Evolutionary conservation across 2,888 invertebrate species (phyloP), one percentile per base, ranked within the genome.

Genomic region (Dicranocentrus wangi): DNA sequence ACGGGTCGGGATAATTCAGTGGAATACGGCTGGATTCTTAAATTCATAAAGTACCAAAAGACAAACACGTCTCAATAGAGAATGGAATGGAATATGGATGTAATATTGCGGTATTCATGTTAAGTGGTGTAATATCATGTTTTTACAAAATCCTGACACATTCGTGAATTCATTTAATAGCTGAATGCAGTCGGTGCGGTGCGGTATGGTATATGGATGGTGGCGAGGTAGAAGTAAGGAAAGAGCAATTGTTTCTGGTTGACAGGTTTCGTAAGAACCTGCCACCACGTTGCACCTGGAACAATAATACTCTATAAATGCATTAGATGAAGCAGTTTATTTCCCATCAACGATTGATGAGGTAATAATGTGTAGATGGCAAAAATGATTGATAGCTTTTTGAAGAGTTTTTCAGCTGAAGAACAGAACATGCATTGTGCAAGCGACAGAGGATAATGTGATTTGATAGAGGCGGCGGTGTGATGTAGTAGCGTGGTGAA

Each of bases 371-470:
- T 58, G 70, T 63, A 65, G 75, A 81, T 81, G 81, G 81, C 69
- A 75, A 75, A 75, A 63, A 75, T 81, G 81, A 81, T 81, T 75
- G 81, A 81, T 81, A 70, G 81, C 69, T 68, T 80, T 60, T 60
- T 60, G 32, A 60, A 60, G 60, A 60, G 17, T 10, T 32, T 60
- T n/a, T 47, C 47, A 39, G 13, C 39, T 8, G n/a, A n/a, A n/a
- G n/a, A n/a, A n/a, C 10, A 7, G 32, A 32, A 51, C 47, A 32
- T 17, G 53, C 5, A 32, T 77, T 60, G 77, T 39, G 69, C 23
- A 69, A 73, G 32, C 51, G 53, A 43, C 21, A 66, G 42, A 13
- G 2, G 69, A 77, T 69, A 77, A 77, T 61, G 43, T 69, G 77
- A 77, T 77, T 77, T 77, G 77, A 69, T 77, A 27, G 71, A 7